Evolutionary conservation across 2,113 vertebrate species (phyloP).

Genomic region (Callithrix jacchus): DNA sequence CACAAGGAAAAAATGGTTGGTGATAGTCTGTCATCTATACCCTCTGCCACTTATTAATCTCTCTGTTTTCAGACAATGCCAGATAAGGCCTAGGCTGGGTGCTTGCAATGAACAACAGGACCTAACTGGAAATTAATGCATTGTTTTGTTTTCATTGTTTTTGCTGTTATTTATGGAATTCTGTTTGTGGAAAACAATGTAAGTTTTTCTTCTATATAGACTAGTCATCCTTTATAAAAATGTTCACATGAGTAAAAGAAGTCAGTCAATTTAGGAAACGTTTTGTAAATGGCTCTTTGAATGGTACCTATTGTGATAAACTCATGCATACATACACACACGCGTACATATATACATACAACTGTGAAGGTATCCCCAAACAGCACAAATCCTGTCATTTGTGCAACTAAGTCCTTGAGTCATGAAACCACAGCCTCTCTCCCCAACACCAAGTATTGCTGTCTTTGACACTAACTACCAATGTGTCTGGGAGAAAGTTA

Average conservation of each 20-base stretch:
- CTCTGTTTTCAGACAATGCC: background rate
- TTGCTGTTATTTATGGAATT: background rate
- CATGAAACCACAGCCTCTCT: background rate
- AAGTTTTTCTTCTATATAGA: background rate
- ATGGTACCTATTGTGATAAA: background rate
- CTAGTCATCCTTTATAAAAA: background rate
- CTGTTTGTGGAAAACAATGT: background rate
- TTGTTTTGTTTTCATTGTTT: background rate
- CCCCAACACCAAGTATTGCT: background rate
- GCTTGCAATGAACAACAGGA: background rate
- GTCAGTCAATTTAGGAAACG: background rate
- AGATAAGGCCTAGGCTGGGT: background rate
- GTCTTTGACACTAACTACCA: background rate
- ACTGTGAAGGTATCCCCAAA: background rate
- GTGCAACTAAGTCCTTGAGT: too few relatives aligned
- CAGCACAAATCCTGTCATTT: background rate
- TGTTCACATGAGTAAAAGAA: background rate
- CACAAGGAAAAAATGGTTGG: background rate
- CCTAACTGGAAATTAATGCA: background rate
- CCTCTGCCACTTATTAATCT: background rate
- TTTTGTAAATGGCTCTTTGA: background rate
- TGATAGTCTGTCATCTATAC: background rate
- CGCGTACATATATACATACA: accelerated
- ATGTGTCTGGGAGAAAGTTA: background rate
- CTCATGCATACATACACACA: too few relatives aligned